These are phyloP conservation scores for Nasonia oneida DNA, from an alignment of 2,888 invertebrate species.

Conservation along the genomic window DNA sequence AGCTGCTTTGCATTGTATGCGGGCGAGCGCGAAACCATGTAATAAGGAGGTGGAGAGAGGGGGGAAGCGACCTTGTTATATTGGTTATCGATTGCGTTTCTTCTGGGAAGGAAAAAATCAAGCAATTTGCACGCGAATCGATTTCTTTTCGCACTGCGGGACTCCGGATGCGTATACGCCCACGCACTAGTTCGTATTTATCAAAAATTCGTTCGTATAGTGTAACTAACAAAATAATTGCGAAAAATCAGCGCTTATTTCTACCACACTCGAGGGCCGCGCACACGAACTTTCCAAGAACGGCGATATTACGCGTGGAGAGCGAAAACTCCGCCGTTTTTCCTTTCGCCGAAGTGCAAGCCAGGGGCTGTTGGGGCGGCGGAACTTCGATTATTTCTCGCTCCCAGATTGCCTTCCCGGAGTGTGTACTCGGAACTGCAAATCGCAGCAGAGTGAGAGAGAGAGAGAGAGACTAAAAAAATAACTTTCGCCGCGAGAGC, in stretches of 20 bases:
- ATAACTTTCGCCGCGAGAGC: neutral
- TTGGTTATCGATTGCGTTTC: conserved; percentile 70
- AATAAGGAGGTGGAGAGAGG: neutral
- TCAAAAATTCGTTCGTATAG: neutral
- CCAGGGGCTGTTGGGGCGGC: neutral
- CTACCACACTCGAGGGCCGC: conserved; percentile 15
- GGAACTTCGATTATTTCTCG: neutral
- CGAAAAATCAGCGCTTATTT: neutral
- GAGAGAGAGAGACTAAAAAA: neutral
- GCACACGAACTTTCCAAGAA: conserved; percentile 24
- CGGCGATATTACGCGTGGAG: conserved; percentile 13
- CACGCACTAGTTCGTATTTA: neutral
- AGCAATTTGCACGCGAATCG: neutral
- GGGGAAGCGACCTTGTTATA: conserved; percentile 73
- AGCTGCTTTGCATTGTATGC: conserved; percentile 74
- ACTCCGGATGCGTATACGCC: neutral
- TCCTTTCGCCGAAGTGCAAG: neutral
- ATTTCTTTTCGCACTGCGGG: neutral
- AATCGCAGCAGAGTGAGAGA: neutral
- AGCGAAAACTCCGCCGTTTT: neutral
- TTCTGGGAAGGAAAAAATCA: neutral
- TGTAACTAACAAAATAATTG: neutral
- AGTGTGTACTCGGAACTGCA: neutral
- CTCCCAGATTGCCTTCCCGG: neutral
- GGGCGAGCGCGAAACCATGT: neutral